phyloP scores from a whole-genome alignment of 2,888 invertebrate genomes.

The Kuschelorhynchus macadamiae region DNA sequence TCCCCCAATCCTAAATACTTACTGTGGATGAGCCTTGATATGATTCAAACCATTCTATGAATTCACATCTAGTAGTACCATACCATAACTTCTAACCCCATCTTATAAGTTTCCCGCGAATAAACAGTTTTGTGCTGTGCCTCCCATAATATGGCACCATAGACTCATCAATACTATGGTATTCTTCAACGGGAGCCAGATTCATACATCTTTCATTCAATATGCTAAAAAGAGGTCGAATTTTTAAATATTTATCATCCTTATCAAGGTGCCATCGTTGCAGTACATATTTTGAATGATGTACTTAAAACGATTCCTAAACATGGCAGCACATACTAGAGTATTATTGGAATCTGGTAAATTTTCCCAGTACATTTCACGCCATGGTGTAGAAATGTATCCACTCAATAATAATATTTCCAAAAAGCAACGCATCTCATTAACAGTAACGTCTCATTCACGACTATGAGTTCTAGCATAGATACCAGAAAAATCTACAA shows the following conservation, averaged over 20 bases:
- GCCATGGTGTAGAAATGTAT: conserved; percentile 2
- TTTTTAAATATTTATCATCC: conserved; percentile 40
- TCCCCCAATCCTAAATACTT: too few relatives aligned
- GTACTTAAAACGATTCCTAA: conserved; percentile 23
- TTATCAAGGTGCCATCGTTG: conserved; percentile 29
- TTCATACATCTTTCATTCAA: conserved; percentile 46
- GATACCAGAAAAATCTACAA: too few relatives aligned
- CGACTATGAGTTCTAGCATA: conserved; percentile 1
- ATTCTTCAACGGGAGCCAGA: conserved; percentile 24
- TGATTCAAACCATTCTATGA: too few relatives aligned
- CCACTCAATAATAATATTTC: conserved; percentile 3
- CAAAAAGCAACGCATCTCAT: conserved; percentile 8
- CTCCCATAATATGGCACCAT: conserved; percentile 20
- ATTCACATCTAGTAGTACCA: too few relatives aligned
- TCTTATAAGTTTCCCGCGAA: conserved; percentile 9
- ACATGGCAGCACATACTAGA: conserved; percentile 7
- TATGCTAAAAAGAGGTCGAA: conserved; percentile 36
- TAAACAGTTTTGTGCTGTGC: conserved; percentile 10
- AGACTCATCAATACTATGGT: conserved; percentile 2
- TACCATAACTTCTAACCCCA: background rate
- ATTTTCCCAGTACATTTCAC: conserved; percentile 21
- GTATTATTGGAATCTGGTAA: conserved; percentile 10
- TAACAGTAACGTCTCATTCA: background rate
- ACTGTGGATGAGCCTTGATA: too few relatives aligned
- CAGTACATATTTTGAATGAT: conserved; percentile 47